Base-by-base conservation (phyloP, 2,797 vertebrate species). In the Natrix natrix region DNA sequence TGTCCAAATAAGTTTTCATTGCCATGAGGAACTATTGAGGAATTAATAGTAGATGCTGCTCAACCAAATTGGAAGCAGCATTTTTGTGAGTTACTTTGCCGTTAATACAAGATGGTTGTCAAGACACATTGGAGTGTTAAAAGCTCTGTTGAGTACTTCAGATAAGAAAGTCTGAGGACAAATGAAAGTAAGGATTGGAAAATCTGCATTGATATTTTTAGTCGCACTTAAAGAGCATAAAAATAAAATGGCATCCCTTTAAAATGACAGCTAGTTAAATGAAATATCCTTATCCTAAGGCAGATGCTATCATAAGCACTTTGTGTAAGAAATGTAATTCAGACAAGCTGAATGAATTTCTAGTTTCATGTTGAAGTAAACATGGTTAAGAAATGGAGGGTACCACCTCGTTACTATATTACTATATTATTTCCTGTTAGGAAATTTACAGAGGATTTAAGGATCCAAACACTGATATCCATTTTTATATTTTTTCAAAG, bases 91-190 rank as follows among this genome's bases (percentile, higher is more conserved):
- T 59, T 91, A 61, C 0, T 0, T 2, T 90, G 91, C 63, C 26
- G 0, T 0, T 0, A 56, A 37, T 43, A 78, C 43, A 61, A 91
- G 89, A 74, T 94, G 86, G 1, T 48, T 88, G 16, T 63, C 95
- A 86, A 93, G 52, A 83, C 92, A 48, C 94, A 61, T 4, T 43
- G 24, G 89, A 55, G 95, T 94, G 94, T 26, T 95, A 95, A 96
- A 89, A 94, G 83, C 91, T 95, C 92, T 94, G 32, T 93, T 0
- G 2, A 74, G 90, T 91, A 20, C 89, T 54, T 94, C 89, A 93
- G 96, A 96, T 96, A 94, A 96, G 57, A 22, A 54, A 8, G 16
- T 92, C 8, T 95, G 93, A 94, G 90, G 93, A 94, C 89, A 89
- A 93, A 66, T 91, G 94, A 94, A 93, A 91, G 55, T 88, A 92